Evolutionary conservation across 2,113 vertebrate species (phyloP), one percentile per base, ranked within the genome.

Genomic region (Rhineura floridana): DNA sequence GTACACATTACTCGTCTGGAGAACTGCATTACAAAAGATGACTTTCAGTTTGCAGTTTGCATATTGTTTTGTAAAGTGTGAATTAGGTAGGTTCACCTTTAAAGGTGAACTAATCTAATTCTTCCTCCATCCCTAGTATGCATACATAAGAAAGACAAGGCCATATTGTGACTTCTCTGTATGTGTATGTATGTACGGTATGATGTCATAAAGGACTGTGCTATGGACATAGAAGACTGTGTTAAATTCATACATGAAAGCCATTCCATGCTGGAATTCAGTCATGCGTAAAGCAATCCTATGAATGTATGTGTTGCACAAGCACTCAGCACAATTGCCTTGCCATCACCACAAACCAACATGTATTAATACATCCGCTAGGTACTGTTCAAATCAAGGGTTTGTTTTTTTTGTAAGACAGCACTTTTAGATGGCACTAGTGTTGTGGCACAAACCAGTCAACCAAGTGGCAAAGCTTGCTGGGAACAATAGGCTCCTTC

Each of bases 401-500:
- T n/a, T n/a, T n/a, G n/a, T n/a, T n/a, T n/a, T n/a, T 39, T 67
- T 10, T 9, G 52, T 52, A 87, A 46, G 48, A 46, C 72, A 79
- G 21, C 44, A 36, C n/a, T 36, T 67, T 30, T 79, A n/a, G 65
- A 36, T 25, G 6, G 8, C 12, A 12, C 19, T 12, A 50, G 13
- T 33, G 55, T 50, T 75, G 67, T 50, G 15, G 52, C 17, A 75
- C 6, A 1, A 83, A 44, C 72, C 8, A 33, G 36, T 23, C 9
- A 33, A 67, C 33, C 62, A 36, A 21, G 23, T 69, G 75, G 86
- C 6, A 0, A 30, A 69, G 84, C 79, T 72, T 69, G 80, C 0
- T 33, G 0, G 1, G 28, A 89, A 23, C 80, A 67, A 5, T 6
- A 50, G 73, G 0, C 4, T 12, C 3, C 42, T 55, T 6, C 0